Percentiles rank a stretch among this genome's conserved stretches.
Evolutionary conservation across 2,797 vertebrate genomes (phyloP).

Genomic region (Poeciliopsis gracilis): DNA sequence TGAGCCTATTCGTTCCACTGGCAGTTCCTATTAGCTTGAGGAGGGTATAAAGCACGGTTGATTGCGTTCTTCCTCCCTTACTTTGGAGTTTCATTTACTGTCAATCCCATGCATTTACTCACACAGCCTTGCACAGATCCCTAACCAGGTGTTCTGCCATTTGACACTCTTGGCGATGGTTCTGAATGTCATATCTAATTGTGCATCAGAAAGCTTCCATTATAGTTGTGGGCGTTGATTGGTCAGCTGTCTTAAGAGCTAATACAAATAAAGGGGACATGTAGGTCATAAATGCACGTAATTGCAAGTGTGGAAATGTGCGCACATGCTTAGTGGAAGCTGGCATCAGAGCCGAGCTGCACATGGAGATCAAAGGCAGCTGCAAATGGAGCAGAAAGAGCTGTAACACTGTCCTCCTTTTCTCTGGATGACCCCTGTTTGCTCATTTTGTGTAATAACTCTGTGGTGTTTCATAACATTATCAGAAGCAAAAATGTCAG

Average conservation of each 20-base stretch:
- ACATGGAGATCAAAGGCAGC: conserved; percentile 67
- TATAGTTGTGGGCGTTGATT: conserved; percentile 23
- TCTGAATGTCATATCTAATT: conserved; percentile 42
- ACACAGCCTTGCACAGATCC: conserved; percentile 23
- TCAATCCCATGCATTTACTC: conserved; percentile 37
- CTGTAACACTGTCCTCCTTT: conserved; percentile 38
- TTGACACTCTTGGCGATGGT: conserved; percentile 25
- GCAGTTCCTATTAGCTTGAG: conserved; percentile 77
- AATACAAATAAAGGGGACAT: conserved; percentile 9
- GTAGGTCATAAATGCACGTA: not conserved
- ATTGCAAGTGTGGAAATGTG: conserved; percentile 12
- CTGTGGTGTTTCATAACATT: conserved; percentile 42
- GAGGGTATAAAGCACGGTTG: conserved; percentile 72
- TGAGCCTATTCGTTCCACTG: conserved; percentile 77
- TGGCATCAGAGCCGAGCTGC: conserved; percentile 41
- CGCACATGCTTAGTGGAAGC: conserved; percentile 25
- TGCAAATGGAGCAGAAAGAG: conserved; percentile 53
- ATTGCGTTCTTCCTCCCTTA: conserved; percentile 61
- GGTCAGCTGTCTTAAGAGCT: conserved; percentile 14
- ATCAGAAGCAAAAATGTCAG: conserved; percentile 23
- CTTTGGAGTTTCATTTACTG: conserved; percentile 62
- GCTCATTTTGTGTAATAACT: conserved; percentile 32
- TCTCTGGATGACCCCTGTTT: conserved; percentile 40
- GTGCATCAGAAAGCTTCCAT: conserved; percentile 11
- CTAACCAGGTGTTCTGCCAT: conserved; percentile 38